These are phyloP conservation scores for Pangasianodon hypophthalmus DNA, from an alignment of 2,113 vertebrate genomes.

Conservation along the genomic window DNA sequence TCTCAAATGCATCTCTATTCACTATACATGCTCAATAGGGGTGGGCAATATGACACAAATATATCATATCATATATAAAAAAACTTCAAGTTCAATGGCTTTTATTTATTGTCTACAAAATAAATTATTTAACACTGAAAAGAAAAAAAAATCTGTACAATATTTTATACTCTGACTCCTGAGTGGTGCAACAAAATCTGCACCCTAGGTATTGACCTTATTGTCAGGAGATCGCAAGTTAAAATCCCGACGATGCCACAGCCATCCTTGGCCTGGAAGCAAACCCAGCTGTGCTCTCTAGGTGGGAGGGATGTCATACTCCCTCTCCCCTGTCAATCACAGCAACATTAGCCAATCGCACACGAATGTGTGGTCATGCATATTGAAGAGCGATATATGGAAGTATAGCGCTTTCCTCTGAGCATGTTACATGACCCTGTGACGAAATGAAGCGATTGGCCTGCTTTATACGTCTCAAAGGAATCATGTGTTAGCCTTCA, in stretches of 20 bases:
- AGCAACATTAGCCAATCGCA: background rate
- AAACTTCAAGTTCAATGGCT: background rate
- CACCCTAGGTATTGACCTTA: background rate
- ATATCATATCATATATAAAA: background rate
- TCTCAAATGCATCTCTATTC: background rate
- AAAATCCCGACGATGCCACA: no score
- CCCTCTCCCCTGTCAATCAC: background rate
- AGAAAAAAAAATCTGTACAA: background rate
- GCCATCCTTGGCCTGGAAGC: background rate
- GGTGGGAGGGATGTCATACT: background rate
- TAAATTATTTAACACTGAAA: background rate
- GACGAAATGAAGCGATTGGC: background rate
- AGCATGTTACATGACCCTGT: background rate
- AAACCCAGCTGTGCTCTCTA: background rate
- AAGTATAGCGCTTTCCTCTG: background rate
- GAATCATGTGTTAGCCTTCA: background rate
- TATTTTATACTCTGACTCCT: background rate
- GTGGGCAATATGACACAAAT: background rate
- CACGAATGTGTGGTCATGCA: background rate
- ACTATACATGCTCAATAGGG: background rate
- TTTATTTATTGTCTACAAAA: background rate
- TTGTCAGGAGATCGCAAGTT: background rate
- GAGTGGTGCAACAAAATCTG: background rate
- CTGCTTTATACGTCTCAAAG: background rate
- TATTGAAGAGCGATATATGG: background rate